A percentile compares a stretch with the other conserved stretches of the same genome.
Conservation (phyloP, 2,888 invertebrate species). For the Ormyrus pomaceus region DNA sequence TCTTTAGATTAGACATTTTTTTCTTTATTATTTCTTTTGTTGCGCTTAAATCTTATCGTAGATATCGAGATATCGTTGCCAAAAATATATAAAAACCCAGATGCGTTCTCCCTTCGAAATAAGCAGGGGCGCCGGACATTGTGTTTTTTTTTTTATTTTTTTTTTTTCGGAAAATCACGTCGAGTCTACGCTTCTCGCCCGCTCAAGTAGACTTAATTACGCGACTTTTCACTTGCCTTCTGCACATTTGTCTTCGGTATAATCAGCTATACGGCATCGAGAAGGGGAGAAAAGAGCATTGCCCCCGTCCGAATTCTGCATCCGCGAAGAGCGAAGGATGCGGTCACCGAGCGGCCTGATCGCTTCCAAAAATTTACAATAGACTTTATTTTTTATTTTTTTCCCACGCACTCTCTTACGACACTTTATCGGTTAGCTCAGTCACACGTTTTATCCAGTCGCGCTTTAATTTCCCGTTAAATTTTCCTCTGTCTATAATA, state of each 20-base stretch:
- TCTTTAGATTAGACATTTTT: slow-evolving; percentile 56
- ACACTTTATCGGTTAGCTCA: slow-evolving; percentile 7
- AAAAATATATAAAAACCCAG: slow-evolving; percentile 75
- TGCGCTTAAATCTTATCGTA: slow-evolving; percentile 73
- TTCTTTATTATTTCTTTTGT: slow-evolving; percentile 63
- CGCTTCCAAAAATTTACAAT: slow-evolving; percentile 58
- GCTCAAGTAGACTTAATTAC: slow-evolving; percentile 47
- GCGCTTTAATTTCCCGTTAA: slow-evolving; percentile 54
- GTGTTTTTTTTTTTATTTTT: slow-evolving; percentile 52
- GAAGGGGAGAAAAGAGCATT: slow-evolving; percentile 60
- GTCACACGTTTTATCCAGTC: slow-evolving; percentile 7
- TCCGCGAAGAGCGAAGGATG: slow-evolving; percentile 56
- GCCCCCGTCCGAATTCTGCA: slow-evolving; percentile 59
- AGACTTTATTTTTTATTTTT: slow-evolving; percentile 51
- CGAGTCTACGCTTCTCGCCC: slow-evolving; percentile 53
- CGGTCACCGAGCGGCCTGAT: slow-evolving; percentile 36
- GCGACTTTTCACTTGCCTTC: slow-evolving; percentile 40
- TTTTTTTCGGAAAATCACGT: slow-evolving; percentile 60
- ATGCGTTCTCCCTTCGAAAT: slow-evolving; percentile 67
- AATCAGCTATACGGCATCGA: slow-evolving; percentile 60
- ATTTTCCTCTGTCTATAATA: slow-evolving; percentile 64
- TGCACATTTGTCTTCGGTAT: slow-evolving; percentile 51
- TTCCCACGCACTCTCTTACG: slow-evolving; percentile 35
- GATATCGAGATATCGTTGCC: slow-evolving; percentile 75
- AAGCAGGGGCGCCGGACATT: slow-evolving; percentile 70